A percentile compares a stretch with the other conserved stretches of the same genome.
Conservation (phyloP, 2,113 vertebrate genomes). For the Catharus bicknelli region DNA sequence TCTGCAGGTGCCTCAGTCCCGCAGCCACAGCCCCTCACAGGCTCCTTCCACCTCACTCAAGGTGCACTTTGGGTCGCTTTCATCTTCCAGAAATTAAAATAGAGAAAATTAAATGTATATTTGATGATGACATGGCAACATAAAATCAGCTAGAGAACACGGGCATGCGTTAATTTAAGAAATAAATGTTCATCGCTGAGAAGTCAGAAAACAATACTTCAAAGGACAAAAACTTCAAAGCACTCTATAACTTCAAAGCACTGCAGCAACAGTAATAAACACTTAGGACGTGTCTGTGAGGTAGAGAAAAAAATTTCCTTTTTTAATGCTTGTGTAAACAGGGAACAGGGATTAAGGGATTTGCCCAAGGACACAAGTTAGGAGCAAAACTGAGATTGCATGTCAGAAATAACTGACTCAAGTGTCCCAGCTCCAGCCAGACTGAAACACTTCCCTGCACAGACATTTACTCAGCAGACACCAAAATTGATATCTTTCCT, state of each 20-base stretch:
- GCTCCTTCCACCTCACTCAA: background rate
- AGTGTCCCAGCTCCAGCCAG: background rate
- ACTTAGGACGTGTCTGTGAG: slow-evolving; percentile 57
- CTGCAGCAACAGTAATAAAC: slow-evolving; percentile 58
- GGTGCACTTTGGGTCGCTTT: slow-evolving; percentile 25
- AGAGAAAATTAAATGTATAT: slow-evolving; percentile 66
- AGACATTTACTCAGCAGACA: background rate
- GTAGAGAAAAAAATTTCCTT: slow-evolving; percentile 50
- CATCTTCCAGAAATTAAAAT: slow-evolving; percentile 55
- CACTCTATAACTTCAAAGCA: slow-evolving; percentile 47
- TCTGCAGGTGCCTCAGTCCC: slow-evolving; percentile 61
- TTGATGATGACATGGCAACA: slow-evolving; percentile 43
- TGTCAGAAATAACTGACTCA: background rate
- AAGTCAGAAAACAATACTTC: slow-evolving; percentile 66
- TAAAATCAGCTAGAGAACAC: slow-evolving; percentile 4
- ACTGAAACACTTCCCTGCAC: background rate
- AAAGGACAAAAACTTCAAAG: slow-evolving; percentile 68
- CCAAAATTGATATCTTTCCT: background rate
- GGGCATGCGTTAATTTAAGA: slow-evolving; percentile 48
- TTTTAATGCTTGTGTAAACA: slow-evolving; percentile 63
- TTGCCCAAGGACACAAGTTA: slow-evolving; percentile 47
- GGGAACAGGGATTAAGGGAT: slow-evolving; percentile 43
- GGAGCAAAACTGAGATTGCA: slow-evolving; percentile 14
- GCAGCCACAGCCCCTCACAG: background rate
- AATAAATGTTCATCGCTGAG: slow-evolving; percentile 48